Evolutionary conservation across 2,113 vertebrate species (phyloP), one percentile per base, ranked within the genome.

Genomic region (Lota lota): DNA sequence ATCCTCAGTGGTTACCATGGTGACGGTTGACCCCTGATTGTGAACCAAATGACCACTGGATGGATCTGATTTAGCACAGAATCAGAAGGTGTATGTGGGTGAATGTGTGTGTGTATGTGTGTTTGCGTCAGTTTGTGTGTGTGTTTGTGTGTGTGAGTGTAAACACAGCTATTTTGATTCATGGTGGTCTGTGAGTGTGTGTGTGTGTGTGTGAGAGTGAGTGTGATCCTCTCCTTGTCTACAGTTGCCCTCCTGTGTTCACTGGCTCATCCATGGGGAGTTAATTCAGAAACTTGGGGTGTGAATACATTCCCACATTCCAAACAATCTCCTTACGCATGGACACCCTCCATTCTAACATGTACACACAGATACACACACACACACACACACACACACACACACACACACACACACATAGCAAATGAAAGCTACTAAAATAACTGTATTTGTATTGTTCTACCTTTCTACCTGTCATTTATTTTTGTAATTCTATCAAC

Each of bases 291-390:
- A 77, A 77, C 61, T 53, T 20, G 33, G 76, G 66, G 68, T 73
- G 70, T 82, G 81, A 88, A 80, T 81, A 81, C 86, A 84, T 89
- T 88, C 87, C 87, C 40, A 19, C 79, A 85, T 89, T 83, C 86
- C 86, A 73, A 74, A 24, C n/a, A 0, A 66, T 85, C 73, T 82
- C 64, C 68, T 70, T 59, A 81, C 64, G 73, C 85, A 68, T 82
- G 85, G 80, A 59, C 76, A 72, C 57, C 68, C 83, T 47, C 67
- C 61, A 66, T 24, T 4, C 68, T 63, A 22, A 58, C 22, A 68
- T 22, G 57, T 53, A 68, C 54, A 77, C 70, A 36, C 72, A 76
- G 63, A 73, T 62, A 56, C 68, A 47, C 68, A 51, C 22, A 14
- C 58, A 21, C 16, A 19, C n/a, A 58, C 5, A 61, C 33, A 17